These are phyloP conservation scores for Hypotaenidia okinawae DNA, from an alignment of 2,797 vertebrate genomes.

Conservation along the genomic window DNA sequence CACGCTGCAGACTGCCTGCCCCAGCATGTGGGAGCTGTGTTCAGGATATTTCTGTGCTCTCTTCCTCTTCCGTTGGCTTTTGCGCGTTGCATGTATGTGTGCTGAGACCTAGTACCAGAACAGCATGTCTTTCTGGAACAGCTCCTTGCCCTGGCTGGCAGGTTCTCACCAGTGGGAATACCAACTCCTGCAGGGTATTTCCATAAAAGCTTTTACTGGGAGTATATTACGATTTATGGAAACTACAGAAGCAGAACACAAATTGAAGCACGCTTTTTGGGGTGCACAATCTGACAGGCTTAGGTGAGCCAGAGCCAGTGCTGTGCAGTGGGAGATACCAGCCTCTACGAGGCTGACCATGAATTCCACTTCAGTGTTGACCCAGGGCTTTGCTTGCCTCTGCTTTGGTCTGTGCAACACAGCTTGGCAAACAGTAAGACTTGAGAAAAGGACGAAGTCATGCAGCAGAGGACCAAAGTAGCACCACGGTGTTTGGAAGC, in stretches of 20 bases:
- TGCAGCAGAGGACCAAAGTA: not conserved
- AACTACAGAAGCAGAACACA: not conserved
- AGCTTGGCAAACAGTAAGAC: not conserved
- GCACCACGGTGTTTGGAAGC: not conserved
- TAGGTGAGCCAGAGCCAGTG: not conserved
- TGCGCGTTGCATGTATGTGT: not conserved
- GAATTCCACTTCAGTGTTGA: not conserved
- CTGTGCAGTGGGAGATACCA: not conserved
- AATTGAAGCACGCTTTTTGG: not conserved
- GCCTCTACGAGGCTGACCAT: not conserved
- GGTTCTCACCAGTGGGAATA: not conserved
- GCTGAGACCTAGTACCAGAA: not conserved
- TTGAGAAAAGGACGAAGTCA: not conserved
- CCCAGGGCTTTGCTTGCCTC: not conserved
- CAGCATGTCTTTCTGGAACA: not conserved
- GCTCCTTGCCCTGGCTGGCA: not conserved
- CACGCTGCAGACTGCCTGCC: accelerated
- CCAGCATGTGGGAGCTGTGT: not conserved
- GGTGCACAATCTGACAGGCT: not conserved
- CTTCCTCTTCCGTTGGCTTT: not conserved
- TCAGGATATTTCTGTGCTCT: not conserved
- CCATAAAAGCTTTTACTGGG: not conserved
- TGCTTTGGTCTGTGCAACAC: not conserved
- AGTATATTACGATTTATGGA: not conserved
- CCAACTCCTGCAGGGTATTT: not conserved